Conservation (phyloP, 2,113 vertebrate species). For the Ceyx margarethae region DNA sequence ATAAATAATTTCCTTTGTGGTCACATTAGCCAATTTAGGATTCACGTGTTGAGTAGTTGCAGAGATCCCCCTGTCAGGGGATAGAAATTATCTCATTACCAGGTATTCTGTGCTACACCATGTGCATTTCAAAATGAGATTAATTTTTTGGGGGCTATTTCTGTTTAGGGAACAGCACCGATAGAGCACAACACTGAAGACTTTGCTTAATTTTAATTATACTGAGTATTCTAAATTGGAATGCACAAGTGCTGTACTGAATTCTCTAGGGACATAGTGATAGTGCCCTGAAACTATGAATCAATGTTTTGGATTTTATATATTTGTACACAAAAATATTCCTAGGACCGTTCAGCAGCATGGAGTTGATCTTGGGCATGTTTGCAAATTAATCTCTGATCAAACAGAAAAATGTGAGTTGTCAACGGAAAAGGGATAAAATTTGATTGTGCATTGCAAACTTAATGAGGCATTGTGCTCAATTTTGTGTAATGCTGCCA, state of each 20-base stretch:
- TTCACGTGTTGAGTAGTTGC: slow-evolving; percentile 28
- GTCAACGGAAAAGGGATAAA: background rate
- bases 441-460: background rate
- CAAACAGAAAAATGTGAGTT: background rate
- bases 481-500: background rate
- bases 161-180: background rate
- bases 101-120: background rate
- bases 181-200: background rate
- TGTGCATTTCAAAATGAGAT: background rate
- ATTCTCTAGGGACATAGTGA: background rate
- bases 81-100: background rate
- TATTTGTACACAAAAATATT: background rate
- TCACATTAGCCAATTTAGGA: slow-evolving; percentile 15
- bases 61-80: slow-evolving; percentile 12
- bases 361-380: background rate
- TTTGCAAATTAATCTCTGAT: background rate
- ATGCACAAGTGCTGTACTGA: background rate
- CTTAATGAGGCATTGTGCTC: background rate
- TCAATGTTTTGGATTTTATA: background rate
- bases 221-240: background rate
- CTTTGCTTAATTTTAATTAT: slow-evolving; percentile 12
- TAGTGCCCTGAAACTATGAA: background rate
- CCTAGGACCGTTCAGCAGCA: background rate
- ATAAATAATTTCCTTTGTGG: slow-evolving; percentile 44
- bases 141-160: background rate